These are phyloP conservation scores for Drosophila setosimentum DNA, from an alignment of 2,888 invertebrate species.

Conservation along the genomic window DNA sequence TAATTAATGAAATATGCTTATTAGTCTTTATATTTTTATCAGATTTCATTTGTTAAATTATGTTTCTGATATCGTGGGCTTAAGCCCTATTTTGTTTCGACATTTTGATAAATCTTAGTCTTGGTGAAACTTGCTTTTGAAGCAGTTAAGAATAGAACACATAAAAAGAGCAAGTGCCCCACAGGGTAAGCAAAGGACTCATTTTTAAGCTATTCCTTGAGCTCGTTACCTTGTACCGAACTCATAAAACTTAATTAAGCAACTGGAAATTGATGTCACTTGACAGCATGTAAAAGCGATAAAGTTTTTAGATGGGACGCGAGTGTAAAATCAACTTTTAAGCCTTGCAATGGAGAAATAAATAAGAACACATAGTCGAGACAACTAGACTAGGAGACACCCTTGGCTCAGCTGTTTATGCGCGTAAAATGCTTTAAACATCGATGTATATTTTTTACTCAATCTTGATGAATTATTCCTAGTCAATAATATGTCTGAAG, in stretches of 20 bases:
- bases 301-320: conserved; percentile 41
- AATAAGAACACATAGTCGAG: no score
- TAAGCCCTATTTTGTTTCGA: neutral
- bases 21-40: no score
- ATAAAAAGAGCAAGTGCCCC: neutral
- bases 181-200: neutral
- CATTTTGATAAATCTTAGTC: neutral
- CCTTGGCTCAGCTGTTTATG: neutral
- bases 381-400: neutral
- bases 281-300: conserved; percentile 42
- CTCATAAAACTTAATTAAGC: conserved; percentile 64
- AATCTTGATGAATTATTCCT: neutral
- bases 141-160: neutral
- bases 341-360: neutral
- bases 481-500: neutral
- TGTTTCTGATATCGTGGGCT: neutral
- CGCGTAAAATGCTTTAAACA: neutral
- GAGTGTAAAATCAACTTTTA: conserved; percentile 38
- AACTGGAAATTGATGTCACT: conserved; percentile 60
- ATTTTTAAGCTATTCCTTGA: conserved; percentile 9
- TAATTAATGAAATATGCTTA: neutral
- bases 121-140: neutral
- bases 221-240: neutral
- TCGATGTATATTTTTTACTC: neutral
- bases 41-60: neutral